phyloP scores from a whole-genome alignment of 1,140 invertebrate species.

The Copidosoma floridanum region DNA sequence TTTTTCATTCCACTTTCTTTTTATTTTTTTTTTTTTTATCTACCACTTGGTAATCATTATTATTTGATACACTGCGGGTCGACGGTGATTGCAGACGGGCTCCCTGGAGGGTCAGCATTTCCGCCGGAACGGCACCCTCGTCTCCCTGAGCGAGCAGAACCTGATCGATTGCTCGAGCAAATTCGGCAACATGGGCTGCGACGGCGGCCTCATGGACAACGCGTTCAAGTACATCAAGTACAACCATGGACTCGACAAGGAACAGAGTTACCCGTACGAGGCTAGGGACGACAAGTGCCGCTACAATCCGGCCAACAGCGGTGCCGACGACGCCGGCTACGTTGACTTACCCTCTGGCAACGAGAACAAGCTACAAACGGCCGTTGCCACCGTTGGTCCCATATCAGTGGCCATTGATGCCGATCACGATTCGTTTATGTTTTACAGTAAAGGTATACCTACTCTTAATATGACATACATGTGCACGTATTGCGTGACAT shows the following conservation, averaged over 20 bases:
- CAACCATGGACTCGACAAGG: slow-evolving; percentile 88
- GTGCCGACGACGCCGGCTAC: slow-evolving; percentile 83
- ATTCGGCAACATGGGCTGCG: slow-evolving; percentile 94
- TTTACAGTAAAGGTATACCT: slow-evolving; percentile 71
- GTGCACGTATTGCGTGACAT: no score
- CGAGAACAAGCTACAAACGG: slow-evolving; percentile 70
- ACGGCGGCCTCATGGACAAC: slow-evolving; percentile 92
- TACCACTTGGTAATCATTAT: background rate
- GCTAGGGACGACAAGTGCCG: slow-evolving; percentile 70
- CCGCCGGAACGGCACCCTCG: slow-evolving; percentile 75
- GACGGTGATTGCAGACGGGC: no score
- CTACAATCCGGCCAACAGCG: slow-evolving; percentile 70
- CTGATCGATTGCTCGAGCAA: slow-evolving; percentile 88
- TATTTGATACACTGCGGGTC: background rate
- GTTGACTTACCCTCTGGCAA: slow-evolving; percentile 72
- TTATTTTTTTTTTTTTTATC: slow-evolving; percentile 28
- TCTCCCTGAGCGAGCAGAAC: slow-evolving; percentile 96
- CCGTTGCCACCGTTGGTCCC: slow-evolving; percentile 85
- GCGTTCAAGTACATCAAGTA: slow-evolving; percentile 89
- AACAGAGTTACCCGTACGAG: slow-evolving; percentile 85
- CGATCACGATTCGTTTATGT: slow-evolving; percentile 71
- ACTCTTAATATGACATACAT: no score
- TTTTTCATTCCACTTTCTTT: slow-evolving; percentile 2
- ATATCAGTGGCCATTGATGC: slow-evolving; percentile 91
- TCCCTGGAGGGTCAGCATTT: slow-evolving; percentile 94